Evolutionary conservation across 2,113 vertebrate genomes (phyloP), one percentile per base, ranked within the genome.

Genomic region (Lophochroa leadbeateri): DNA sequence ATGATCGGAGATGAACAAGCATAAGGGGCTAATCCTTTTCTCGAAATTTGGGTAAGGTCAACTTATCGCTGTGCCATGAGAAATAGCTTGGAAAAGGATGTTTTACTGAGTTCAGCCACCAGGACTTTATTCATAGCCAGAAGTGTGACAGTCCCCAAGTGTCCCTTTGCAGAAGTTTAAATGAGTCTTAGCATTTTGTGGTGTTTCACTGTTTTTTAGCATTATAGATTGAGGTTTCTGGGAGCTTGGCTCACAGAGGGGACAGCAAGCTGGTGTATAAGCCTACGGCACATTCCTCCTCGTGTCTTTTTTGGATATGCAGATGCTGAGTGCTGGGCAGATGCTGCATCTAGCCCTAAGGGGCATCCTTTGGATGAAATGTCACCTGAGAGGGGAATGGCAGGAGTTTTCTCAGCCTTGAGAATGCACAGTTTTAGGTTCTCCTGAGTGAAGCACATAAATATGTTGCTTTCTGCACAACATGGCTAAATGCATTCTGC

Each of bases 11-110:
- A 63, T 27, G 46, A 94, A 76, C 13, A 79, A 64, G 64, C 52
- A 41, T 29, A 37, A 69, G 70, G 44, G 24, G 25, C 19, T 74
- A 20, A 58, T 70, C 25, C 41, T 90, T 68, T 63, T 37, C 76
- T 74, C 21, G 47, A 24, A 83, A 27, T 31, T 60, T 58, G 11
- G 44, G 13, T n/a, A 35, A 71, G 77, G 79, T 69, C 7, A 17
- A 0, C n/a, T 57, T 1, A 0, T 47, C 39, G 20, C 65, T 60
- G 15, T 65, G 29, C 58, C 3, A 1, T 47, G 65, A n/a, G n/a
- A 85, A 79, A 28, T 3, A 12, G 23, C 20, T 47, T 21, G 3
- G 46, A 41, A 33, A 85, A 69, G 16, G 35, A 24, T 35, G 57
- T 24, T 58, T 58, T 35, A 35, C 57, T 35, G 33, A 2, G 13